A percentile compares a stretch with the other conserved stretches of the same genome.
Evolutionary conservation across 2,113 vertebrate species (phyloP).

Genomic region (Chrysemys picta): DNA sequence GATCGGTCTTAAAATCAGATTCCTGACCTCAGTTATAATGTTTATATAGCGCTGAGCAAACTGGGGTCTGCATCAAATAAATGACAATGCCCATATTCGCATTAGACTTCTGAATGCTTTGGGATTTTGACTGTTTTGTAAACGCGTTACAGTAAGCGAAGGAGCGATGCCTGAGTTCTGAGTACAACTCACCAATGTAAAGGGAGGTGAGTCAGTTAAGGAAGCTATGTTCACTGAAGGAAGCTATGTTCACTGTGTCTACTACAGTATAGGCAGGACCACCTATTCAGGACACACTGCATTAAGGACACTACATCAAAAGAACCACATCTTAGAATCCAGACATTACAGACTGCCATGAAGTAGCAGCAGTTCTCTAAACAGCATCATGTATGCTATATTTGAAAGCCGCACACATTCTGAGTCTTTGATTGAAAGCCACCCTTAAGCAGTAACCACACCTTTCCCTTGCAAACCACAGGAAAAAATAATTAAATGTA

Average conservation of each 20-base stretch:
- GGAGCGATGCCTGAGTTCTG: conserved; percentile 21
- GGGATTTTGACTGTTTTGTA: conserved; percentile 54
- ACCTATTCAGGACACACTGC: conserved; percentile 56
- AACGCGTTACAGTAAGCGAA: conserved; percentile 22
- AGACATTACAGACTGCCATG: conserved; percentile 47
- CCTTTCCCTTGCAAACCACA: conserved; percentile 57
- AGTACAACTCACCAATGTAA: conserved; percentile 1
- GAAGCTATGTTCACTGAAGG: not conserved
- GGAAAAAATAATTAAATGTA: conserved; percentile 49
- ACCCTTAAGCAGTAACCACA: not conserved
- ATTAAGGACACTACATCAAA: not conserved
- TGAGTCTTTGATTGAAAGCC: conserved; percentile 57
- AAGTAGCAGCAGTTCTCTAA: conserved; percentile 55
- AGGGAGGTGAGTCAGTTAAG: not conserved
- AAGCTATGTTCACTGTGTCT: not conserved
- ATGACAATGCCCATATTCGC: conserved; percentile 26
- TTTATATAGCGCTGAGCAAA: conserved; percentile 55
- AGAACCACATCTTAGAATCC: conserved; percentile 50
- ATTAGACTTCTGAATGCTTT: conserved; percentile 44
- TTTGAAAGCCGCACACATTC: conserved; percentile 46
- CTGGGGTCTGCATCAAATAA: conserved; percentile 61
- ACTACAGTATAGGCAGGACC: not conserved
- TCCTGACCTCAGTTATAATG: conserved; percentile 23
- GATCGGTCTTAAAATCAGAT: conserved; percentile 25
- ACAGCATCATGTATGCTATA: conserved; percentile 39